Conservation (phyloP, 2,797 vertebrate genomes). For the Masticophis lateralis region DNA sequence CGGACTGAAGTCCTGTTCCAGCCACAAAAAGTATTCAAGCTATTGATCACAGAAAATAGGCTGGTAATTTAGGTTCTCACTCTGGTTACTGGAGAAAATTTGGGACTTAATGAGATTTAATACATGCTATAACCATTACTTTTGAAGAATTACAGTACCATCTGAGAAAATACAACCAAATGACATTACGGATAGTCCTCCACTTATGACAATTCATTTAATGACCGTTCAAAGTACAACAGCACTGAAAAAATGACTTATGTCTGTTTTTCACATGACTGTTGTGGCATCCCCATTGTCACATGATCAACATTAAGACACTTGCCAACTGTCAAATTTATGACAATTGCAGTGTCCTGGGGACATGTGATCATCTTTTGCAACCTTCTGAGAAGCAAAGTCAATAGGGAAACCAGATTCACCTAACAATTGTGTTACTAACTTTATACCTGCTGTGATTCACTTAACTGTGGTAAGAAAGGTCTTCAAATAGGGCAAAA, state of each 20-base stretch:
- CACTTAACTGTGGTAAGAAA: not conserved
- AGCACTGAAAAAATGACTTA: not conserved
- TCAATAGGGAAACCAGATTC: not conserved
- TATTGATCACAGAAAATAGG: not conserved
- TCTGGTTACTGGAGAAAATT: not conserved
- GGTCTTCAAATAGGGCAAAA: not conserved
- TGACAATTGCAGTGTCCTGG: not conserved
- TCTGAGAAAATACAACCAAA: not conserved
- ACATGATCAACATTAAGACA: not conserved
- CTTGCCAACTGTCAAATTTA: not conserved
- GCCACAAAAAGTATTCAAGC: not conserved
- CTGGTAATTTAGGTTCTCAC: not conserved
- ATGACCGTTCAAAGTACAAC: not conserved
- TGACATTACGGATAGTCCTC: not conserved
- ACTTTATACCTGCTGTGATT: not conserved
- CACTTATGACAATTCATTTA: not conserved
- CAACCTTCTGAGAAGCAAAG: not conserved
- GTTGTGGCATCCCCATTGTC: not conserved
- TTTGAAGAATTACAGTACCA: not conserved
- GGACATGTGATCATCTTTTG: not conserved
- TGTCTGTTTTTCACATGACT: not conserved
- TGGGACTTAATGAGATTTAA: not conserved
- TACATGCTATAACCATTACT: not conserved
- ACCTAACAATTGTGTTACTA: not conserved
- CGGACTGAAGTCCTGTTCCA: slow-evolving; percentile 1